Base-by-base conservation (phyloP, 2,113 vertebrate genomes). In the Epinephelus moara region DNA sequence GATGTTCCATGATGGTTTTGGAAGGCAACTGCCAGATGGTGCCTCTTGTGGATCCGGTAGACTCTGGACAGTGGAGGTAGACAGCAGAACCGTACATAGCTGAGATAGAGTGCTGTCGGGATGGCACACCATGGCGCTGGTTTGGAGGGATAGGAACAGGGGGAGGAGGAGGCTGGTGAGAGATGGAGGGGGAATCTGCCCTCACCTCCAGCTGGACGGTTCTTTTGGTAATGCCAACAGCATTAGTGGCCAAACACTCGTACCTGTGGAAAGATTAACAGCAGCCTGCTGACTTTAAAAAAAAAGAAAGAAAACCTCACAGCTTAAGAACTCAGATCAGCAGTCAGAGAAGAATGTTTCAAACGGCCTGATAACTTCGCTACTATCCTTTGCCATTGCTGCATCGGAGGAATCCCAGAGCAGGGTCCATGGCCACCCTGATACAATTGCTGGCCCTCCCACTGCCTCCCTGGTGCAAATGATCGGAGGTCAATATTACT, bases 51-150 rank as follows among this genome's bases (percentile, higher is more conserved):
- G 92, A 94, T 33, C 79, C 81, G 0, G 80, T 90, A 17, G 95
- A 96, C 85, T 95, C 94, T 17, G 95, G 94, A 81, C 96, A 96
- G 85, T 96, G 94, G 27, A 96, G 89, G 85, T 93, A 96, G 42
- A 96, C 94, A 30, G 94, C 94, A 37, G 95, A 95, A 37, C 95
- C 94, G 2, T 95, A 95, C 93, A 94, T 94, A 12, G 95, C 96
- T n/a, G 92, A 92, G 67, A 96, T 91, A 49, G 81, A 82, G 79
- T 96, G 95, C 45, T 93, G 90, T 40, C 85, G 93, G 42, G 93
- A 94, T 23, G 91, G 91, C 45, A 71, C 71, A 61, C 37, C 69
- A 21, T 85, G 85, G 33, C 9, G 83, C 12, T 78, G 85, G 23
- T 64, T 67, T 8, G 85, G 82, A 15, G 87, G 88, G 37, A 89